Percentiles rank a stretch among this genome's conserved stretches.
Evolutionary conservation across 2,113 vertebrate genomes (phyloP).

Genomic region (Chauna torquata): DNA sequence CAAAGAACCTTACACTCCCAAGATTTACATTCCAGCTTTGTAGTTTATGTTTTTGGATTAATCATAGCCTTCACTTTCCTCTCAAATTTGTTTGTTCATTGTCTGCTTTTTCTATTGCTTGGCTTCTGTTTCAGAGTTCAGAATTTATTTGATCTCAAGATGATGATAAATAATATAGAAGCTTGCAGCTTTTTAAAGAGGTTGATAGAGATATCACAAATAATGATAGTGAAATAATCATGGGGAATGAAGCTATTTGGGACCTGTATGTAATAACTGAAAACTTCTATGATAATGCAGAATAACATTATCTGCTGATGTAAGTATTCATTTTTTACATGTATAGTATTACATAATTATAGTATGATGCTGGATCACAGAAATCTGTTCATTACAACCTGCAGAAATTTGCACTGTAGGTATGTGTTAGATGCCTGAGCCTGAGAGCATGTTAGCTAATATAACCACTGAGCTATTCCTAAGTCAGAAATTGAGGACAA

Average conservation of each 20-base stretch:
- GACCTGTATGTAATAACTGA: background rate
- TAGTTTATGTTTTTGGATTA: background rate
- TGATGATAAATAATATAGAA: background rate
- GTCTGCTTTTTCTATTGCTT: background rate
- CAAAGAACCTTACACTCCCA: background rate
- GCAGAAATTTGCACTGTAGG: background rate
- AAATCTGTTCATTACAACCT: background rate
- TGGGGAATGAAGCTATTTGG: background rate
- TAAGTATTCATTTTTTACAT: background rate
- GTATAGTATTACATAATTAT: background rate
- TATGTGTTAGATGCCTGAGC: background rate
- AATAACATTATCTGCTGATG: background rate
- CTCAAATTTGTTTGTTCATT: background rate
- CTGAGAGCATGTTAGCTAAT: background rate
- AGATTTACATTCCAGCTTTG: background rate
- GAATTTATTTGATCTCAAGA: background rate
- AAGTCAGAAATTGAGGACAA: background rate
- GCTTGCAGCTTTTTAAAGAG: background rate
- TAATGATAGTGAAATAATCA: background rate
- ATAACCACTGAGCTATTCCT: background rate
- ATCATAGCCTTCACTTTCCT: background rate
- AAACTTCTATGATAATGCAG: background rate
- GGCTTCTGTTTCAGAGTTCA: background rate
- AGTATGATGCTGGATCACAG: background rate
- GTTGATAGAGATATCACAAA: background rate